These are phyloP conservation scores for Lithophane socia DNA, from an alignment of 2,888 invertebrate genomes.

Conservation along the genomic window DNA sequence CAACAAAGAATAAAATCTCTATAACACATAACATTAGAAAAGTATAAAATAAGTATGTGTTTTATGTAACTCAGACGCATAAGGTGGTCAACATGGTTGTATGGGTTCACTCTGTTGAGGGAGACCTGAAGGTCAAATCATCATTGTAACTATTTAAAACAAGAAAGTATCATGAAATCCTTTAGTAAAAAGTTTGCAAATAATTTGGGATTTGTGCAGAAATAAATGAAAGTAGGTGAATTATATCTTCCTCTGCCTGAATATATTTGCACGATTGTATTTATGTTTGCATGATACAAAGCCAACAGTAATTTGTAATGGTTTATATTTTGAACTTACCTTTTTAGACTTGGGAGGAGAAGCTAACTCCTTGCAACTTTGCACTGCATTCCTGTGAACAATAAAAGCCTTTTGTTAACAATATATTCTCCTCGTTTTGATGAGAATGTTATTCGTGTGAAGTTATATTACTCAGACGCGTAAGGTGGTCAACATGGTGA, in stretches of 20 bases:
- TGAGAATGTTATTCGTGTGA: neutral
- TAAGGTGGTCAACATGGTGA: slow-evolving; percentile 80
- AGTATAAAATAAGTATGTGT: neutral
- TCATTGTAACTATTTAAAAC: slow-evolving; percentile 69
- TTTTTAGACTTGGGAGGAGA: neutral
- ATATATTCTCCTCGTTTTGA: neutral
- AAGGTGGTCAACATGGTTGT: slow-evolving; percentile 80
- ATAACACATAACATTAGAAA: neutral
- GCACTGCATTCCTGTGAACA: neutral
- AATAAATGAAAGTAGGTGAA: no score
- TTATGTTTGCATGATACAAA: no score
- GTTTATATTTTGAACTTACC: neutral
- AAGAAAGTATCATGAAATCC: neutral
- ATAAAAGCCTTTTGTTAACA: neutral
- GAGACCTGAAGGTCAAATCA: slow-evolving; percentile 88
- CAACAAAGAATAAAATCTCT: slow-evolving; percentile 22
- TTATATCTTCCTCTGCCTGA: no score
- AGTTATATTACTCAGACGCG: slow-evolving; percentile 74
- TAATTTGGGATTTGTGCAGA: no score
- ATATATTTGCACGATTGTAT: no score
- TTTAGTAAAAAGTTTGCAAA: neutral
- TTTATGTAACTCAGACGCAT: slow-evolving; percentile 75
- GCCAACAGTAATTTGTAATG: no score
- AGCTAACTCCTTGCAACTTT: neutral
- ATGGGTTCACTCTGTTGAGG: slow-evolving; percentile 88